These are phyloP conservation scores for Prenolepis imparis DNA, from an alignment of 2,888 invertebrate genomes.

Conservation along the genomic window DNA sequence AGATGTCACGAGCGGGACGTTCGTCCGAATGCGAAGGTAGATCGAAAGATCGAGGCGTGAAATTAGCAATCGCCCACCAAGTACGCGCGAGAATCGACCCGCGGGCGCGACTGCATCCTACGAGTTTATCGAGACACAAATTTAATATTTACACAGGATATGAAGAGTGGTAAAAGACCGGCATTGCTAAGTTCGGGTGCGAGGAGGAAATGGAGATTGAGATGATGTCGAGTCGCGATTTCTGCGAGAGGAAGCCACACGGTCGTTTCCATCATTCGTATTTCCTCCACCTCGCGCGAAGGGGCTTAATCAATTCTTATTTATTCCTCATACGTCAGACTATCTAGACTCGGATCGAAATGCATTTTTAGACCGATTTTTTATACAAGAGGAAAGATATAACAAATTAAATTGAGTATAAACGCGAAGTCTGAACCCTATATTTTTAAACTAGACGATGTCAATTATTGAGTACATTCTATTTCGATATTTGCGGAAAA, in stretches of 20 bases:
- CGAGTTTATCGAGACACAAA: constrained; percentile 50
- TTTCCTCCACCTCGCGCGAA: constrained; percentile 25
- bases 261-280: constrained; percentile 46
- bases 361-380: not conserved
- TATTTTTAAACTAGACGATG: not conserved
- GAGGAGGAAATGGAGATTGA: constrained; percentile 60
- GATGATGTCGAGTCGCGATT: constrained; percentile 78
- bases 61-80: constrained; percentile 40
- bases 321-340: not conserved
- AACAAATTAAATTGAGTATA: not conserved
- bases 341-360: not conserved
- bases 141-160: constrained; percentile 54
- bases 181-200: constrained; percentile 35
- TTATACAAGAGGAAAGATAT: not conserved
- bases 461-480: not conserved
- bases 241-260: constrained; percentile 76
- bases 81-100: constrained; percentile 28
- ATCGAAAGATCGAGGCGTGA: constrained; percentile 51
- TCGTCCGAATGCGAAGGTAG: constrained; percentile 21
- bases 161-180: constrained; percentile 44
- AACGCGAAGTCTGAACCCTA: not conserved
- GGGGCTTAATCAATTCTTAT: constrained; percentile 8
- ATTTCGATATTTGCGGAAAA: not conserved
- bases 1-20: constrained; percentile 27
- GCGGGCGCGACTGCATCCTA: constrained; percentile 20